Conservation (phyloP, 2,113 vertebrate genomes). For the Lutjanus erythropterus region DNA sequence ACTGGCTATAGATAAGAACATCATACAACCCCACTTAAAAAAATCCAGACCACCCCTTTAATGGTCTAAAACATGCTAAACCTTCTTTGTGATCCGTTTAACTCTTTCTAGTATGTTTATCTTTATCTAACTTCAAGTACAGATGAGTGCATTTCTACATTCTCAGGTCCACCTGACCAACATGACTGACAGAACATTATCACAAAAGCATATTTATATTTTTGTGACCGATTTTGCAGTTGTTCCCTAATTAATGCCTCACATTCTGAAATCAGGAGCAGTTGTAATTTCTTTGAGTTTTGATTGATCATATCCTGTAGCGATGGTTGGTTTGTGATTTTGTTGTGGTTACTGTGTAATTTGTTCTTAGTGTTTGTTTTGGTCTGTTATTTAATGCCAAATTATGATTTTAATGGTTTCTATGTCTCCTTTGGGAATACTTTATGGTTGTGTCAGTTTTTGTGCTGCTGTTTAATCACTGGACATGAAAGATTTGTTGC, state of each 20-base stretch:
- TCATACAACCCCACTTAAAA: too few relatives aligned
- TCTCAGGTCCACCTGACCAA: constrained; percentile 38
- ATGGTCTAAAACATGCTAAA: background rate
- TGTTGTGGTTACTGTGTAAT: constrained; percentile 9
- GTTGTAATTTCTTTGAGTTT: constrained; percentile 6
- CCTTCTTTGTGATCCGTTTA: background rate
- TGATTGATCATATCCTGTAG: background rate
- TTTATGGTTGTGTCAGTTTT: constrained; percentile 1
- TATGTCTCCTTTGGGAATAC: background rate
- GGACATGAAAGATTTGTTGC: constrained; percentile 1
- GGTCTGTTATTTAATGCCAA: constrained; percentile 15
- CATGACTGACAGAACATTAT: constrained; percentile 59
- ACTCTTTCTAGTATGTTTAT: background rate
- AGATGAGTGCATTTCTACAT: background rate
- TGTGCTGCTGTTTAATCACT: constrained; percentile 21
- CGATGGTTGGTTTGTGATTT: constrained; percentile 3
- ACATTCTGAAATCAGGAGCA: background rate
- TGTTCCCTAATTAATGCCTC: constrained; percentile 30
- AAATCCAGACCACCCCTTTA: too few relatives aligned
- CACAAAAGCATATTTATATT: background rate
- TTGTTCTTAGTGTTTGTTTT: constrained; percentile 8
- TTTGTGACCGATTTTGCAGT: constrained; percentile 23
- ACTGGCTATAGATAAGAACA: too few relatives aligned
- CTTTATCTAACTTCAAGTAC: background rate
- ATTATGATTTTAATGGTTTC: background rate